A percentile compares a stretch with the other conserved stretches of the same genome.
These are phyloP conservation scores for Littorina saxatilis DNA, from an alignment of 1,140 invertebrate genomes.

Conservation along the genomic window DNA sequence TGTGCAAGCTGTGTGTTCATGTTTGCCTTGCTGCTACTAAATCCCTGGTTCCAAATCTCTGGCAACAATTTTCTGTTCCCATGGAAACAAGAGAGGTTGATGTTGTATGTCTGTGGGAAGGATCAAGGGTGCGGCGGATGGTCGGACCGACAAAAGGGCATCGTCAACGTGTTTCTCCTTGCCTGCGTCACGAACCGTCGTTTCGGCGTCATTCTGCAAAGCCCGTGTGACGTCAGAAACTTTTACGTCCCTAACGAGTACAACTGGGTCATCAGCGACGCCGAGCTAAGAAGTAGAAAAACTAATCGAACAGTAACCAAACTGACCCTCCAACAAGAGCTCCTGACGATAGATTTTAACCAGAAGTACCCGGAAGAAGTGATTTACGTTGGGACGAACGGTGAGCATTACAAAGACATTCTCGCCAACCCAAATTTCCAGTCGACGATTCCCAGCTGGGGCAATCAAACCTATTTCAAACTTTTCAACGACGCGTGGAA, in stretches of 20 bases:
- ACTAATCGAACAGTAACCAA: neutral
- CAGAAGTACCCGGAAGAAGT: conserved; percentile 37
- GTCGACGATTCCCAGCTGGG: conserved; percentile 17
- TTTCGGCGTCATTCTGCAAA: conserved; percentile 50
- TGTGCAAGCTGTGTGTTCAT: no score
- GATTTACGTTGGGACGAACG: conserved; percentile 41
- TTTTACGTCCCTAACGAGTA: conserved; percentile 50
- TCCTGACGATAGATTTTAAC: conserved; percentile 39
- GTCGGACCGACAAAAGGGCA: conserved; percentile 54
- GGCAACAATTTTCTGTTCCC: no score
- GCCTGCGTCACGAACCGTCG: no score
- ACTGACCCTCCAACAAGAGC: neutral
- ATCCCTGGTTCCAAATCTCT: no score
- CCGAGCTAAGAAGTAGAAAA: neutral
- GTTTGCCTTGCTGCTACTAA: no score
- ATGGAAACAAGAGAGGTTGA: no score
- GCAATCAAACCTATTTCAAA: neutral
- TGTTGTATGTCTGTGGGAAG: conserved; percentile 53
- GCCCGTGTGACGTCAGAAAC: conserved; percentile 48
- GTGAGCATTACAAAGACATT: conserved; percentile 22
- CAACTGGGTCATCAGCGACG: conserved; percentile 42
- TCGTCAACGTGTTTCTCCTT: conserved; percentile 49
- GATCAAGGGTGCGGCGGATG: conserved; percentile 50
- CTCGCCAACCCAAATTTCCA: conserved; percentile 25
- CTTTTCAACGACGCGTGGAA: conserved; percentile 27